Evolutionary conservation across 2,888 invertebrate genomes (phyloP).

Genomic region (Bimastos eiseni): DNA sequence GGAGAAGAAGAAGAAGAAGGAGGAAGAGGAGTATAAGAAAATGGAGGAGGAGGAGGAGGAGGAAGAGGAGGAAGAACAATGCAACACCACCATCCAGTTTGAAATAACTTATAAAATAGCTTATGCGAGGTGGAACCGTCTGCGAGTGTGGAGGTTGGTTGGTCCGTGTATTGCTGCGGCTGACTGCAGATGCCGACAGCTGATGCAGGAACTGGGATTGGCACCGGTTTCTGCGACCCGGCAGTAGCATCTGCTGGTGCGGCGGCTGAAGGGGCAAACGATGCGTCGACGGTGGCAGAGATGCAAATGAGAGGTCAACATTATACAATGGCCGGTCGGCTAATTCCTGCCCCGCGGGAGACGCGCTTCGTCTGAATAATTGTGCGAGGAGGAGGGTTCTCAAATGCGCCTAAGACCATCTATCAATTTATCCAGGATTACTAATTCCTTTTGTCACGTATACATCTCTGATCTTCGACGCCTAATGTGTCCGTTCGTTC

Average conservation of each 20-base stretch:
- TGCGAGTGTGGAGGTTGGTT: neutral
- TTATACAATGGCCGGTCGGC: slow-evolving; percentile 24
- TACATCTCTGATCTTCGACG: slow-evolving; percentile 18
- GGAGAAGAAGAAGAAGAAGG: neutral
- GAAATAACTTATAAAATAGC: neutral
- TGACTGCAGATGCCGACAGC: slow-evolving; percentile 1
- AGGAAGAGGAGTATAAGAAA: neutral
- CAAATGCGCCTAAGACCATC: slow-evolving; percentile 23
- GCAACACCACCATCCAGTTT: neutral
- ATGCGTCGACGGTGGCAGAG: neutral
- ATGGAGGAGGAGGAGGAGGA: neutral
- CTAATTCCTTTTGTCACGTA: slow-evolving; percentile 24
- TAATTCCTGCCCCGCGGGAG: slow-evolving; percentile 22
- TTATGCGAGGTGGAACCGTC: neutral
- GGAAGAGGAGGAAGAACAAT: neutral
- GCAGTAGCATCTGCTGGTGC: neutral
- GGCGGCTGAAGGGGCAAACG: neutral
- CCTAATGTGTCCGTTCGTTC: neutral
- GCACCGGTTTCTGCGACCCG: slow-evolving; percentile 14
- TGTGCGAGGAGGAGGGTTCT: slow-evolving; percentile 2
- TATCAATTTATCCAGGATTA: slow-evolving; percentile 8
- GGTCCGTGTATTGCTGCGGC: neutral
- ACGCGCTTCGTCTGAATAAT: neutral
- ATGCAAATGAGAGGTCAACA: slow-evolving; percentile 23
- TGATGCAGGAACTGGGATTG: neutral